These are phyloP conservation scores for Euleptes europaea DNA, from an alignment of 2,113 vertebrate species.

Conservation along the genomic window DNA sequence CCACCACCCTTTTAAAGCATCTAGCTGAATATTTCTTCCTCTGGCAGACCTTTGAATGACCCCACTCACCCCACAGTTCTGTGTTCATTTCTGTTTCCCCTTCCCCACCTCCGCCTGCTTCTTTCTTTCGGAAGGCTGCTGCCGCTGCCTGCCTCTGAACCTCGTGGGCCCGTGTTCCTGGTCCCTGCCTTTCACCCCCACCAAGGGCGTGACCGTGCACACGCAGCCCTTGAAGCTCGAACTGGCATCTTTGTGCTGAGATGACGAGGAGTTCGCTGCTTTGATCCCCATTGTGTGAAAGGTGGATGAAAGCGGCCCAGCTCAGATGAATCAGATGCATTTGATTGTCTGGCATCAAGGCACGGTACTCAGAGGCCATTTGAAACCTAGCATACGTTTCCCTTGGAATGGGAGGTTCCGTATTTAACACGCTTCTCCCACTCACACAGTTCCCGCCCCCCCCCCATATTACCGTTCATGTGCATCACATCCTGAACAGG, in stretches of 20 bases:
- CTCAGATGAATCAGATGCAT: conserved; percentile 52
- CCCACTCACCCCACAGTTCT: conserved; percentile 13
- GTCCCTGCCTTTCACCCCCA: conserved; percentile 54
- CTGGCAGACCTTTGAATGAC: conserved; percentile 50
- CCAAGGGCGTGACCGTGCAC: conserved; percentile 65
- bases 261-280: conserved; percentile 57
- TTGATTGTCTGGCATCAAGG: conserved; percentile 43
- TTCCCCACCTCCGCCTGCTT: conserved; percentile 41
- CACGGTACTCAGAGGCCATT: conserved; percentile 31
- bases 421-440: neutral
- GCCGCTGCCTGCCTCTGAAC: conserved; percentile 56
- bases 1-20: conserved; percentile 34
- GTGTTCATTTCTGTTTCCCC: conserved; percentile 29
- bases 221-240: conserved; percentile 65
- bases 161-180: conserved; percentile 56
- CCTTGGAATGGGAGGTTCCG: neutral
- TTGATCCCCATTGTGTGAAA: conserved; percentile 53
- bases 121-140: conserved; percentile 32
- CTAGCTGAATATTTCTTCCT: conserved; percentile 38
- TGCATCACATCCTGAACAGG: conserved; percentile 16
- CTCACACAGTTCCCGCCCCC: neutral
- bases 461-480: conserved; percentile 24
- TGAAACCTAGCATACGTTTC: conserved; percentile 41
- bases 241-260: conserved; percentile 63
- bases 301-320: conserved; percentile 28